Base-by-base conservation (phyloP, 2,888 invertebrate genomes). In the Thera obeliscata region DNA sequence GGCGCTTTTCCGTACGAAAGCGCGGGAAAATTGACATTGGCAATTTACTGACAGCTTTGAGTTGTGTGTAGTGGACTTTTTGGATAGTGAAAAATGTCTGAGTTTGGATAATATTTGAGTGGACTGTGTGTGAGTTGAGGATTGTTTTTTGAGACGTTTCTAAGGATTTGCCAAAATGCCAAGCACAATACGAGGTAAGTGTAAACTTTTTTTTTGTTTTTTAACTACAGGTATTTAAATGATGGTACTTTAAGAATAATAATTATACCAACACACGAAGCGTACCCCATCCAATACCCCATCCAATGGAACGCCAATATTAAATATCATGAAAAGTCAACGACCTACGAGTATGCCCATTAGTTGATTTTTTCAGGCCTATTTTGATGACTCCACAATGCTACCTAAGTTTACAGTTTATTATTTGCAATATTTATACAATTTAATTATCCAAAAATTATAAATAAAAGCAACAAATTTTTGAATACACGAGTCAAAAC, bases 131-230 rank as follows among this genome's bases (percentile, higher is more conserved):
- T 78, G 56, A 38, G 75, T 77, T 73, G 74, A 72, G 74, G 78
- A 83, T 83, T 84, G 77, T 83, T 81, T 76, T 77, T 78, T 78
- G 74, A 73, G 71, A 64, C 62, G 69, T 64, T 75, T 48, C 60
- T 70, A 76, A 86, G 87, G 89, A 88, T 87, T 82, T 82, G 75
- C 63, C 88, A 93, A 89, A 86, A 94, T 94, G 94, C 94, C 94
- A 71, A 94, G 94, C 78, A 94, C 94, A 74, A 94, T 94, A 80
- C 77, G 94, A 94, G 94, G 94, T 94, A 76, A 87, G 90, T 85
- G n/a, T 38, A 5, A 38, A 38, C 38, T 38, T 8, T 46, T 46
- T 9, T 41, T 41, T 41, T 4, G 3, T 41, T 7, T 7, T 41
- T 7, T 7, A 7, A 41, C 7, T 4, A 5, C 7, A 5, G 2